Conservation (phyloP, 2,797 vertebrate genomes). For the Masticophis lateralis region DNA sequence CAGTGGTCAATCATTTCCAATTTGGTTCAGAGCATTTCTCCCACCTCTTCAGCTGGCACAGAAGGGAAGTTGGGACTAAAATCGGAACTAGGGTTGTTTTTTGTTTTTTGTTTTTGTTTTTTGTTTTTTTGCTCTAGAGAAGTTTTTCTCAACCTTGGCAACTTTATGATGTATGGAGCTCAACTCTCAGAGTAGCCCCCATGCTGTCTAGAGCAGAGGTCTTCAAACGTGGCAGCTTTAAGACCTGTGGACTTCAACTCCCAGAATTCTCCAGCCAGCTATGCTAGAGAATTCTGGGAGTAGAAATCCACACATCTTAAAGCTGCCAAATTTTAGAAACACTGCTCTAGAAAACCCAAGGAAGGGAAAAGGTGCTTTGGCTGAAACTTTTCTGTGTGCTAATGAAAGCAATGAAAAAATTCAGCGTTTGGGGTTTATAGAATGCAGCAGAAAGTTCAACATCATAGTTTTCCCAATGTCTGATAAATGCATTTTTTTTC, state of each 20-base stretch:
- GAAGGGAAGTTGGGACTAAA: neutral
- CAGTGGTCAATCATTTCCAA: neutral
- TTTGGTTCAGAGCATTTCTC: neutral
- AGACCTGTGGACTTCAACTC: neutral
- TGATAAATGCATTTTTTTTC: neutral
- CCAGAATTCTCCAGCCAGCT: too few species aligned
- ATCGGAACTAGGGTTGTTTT: neutral
- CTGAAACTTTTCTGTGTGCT: neutral
- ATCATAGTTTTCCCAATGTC: neutral
- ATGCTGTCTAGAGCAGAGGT: too few species aligned
- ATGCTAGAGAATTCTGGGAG: neutral
- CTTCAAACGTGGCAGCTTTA: neutral
- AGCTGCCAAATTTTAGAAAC: neutral
- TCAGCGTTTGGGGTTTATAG: neutral
- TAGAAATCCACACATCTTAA: neutral
- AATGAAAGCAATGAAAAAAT: neutral
- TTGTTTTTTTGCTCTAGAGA: neutral
- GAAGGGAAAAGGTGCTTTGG: neutral
- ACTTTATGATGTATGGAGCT: neutral
- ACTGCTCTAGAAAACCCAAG: neutral
- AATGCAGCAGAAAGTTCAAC: neutral
- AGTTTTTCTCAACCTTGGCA: neutral
- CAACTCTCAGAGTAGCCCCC: neutral
- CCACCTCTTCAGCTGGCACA: neutral
- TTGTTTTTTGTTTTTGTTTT: too few species aligned